Base-by-base conservation (phyloP, 2,113 vertebrate species). In the Drymodes brunneopygia region DNA sequence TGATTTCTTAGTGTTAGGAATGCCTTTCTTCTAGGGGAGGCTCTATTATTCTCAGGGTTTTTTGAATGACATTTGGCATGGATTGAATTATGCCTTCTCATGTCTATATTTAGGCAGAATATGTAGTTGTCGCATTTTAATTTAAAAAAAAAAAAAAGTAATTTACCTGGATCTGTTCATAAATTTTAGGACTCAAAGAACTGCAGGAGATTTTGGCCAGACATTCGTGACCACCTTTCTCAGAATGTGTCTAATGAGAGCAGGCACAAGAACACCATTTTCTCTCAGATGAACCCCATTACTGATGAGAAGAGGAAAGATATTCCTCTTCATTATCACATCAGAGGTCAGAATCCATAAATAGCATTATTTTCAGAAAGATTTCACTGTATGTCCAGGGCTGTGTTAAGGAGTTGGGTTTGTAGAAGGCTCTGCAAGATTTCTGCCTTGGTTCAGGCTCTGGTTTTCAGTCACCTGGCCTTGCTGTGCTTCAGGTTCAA, bases 211-310 rank as follows among this genome's bases (percentile, higher is more conserved):
- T 89, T 80, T 81, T 78, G 51, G 47, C 47, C 19, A 44, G 38
- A 45, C 0, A 0, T 10, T n/a, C 0, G 0, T 64, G 48, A 40
- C 28, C 54, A 64, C 65, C 14, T 16, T 82, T 65, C 62, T 16
- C 78, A 85, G 61, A 47, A 31, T 8, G 50, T 74, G 25, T 48
- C 33, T 53, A 27, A 69, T 0, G 1, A 75, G 35, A 87, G 19
- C 23, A 42, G 27, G 57, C 36, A 40, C 11, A 35, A 60, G 6
- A 65, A 64, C 31, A 28, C 13, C 0, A 18, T 79, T 92, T 87
- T 48, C n/a, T 84, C 73, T 85, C 18, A 56, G 53, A 31, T 42
- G 28, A 92, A 27, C 29, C 40, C 36, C n/a, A 18, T 4, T 83
- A 36, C 35, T 80, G 53, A 61, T 77, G 25, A 90, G 62, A 64